Percentiles rank a stretch among this genome's conserved stretches.
These are phyloP conservation scores for Drosophila setifemur DNA, from an alignment of 1,140 invertebrate genomes.

Conservation along the genomic window DNA sequence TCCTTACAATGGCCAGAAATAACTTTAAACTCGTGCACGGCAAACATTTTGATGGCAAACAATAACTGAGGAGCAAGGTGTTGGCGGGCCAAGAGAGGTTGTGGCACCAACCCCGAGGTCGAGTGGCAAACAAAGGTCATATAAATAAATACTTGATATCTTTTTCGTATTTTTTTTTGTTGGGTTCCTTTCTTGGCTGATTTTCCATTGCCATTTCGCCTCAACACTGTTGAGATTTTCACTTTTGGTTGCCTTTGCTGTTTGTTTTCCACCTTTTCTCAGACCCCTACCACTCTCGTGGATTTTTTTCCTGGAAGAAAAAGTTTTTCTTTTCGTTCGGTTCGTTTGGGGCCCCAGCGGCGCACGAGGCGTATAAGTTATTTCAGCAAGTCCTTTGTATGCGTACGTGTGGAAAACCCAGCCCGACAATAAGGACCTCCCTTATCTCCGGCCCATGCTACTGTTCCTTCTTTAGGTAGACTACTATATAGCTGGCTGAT, in stretches of 20 bases:
- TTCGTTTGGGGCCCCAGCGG: constrained; percentile 31
- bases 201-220: constrained; percentile 53
- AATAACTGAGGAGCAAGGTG: constrained; percentile 47
- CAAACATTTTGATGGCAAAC: constrained; percentile 56
- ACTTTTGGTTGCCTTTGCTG: constrained; percentile 58
- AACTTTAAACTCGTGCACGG: constrained; percentile 39
- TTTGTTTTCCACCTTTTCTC: constrained; percentile 38
- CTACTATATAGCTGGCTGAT: constrained; percentile 47
- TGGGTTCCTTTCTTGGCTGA: constrained; percentile 7
- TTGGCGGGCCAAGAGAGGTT: constrained; percentile 2
- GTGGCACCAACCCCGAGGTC: constrained; percentile 48
- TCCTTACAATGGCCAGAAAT: constrained; percentile 21
- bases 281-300: background rate
- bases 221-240: constrained; percentile 76
- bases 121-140: constrained; percentile 69
- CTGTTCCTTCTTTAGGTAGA: constrained; percentile 5
- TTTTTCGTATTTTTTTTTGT: constrained; percentile 39
- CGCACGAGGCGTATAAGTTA: constrained; percentile 77
- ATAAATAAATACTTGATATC: constrained; percentile 79
- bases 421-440: constrained; percentile 4
- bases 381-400: constrained; percentile 78
- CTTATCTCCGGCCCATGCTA: background rate
- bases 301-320: constrained; percentile 1
- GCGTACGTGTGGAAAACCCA: constrained; percentile 78
- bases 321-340: constrained; percentile 58